phyloP scores from a whole-genome alignment of 2,113 vertebrate species.

The Tringa solitaria region DNA sequence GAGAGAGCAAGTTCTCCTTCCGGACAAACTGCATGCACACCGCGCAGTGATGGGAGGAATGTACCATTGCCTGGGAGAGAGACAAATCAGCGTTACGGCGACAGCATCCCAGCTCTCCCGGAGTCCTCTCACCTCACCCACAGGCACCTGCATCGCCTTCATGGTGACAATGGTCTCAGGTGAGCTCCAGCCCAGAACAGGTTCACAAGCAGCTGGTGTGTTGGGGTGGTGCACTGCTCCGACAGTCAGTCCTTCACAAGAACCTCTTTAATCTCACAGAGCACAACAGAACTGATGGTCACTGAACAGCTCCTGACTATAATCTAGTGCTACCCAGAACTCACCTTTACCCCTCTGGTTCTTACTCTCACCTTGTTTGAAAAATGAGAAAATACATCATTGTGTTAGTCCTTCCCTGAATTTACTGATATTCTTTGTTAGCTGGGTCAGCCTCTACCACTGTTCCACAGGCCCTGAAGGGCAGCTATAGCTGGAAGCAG shows the following conservation, averaged over 20 bases:
- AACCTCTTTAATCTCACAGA: neutral
- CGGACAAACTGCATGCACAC: slow-evolving; percentile 98
- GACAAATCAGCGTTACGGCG: neutral
- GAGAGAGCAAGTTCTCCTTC: slow-evolving; percentile 89
- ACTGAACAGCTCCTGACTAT: neutral
- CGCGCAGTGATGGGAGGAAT: slow-evolving; percentile 91
- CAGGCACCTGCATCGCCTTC: neutral
- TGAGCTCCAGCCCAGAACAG: neutral
- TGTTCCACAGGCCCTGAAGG: neutral
- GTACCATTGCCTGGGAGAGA: slow-evolving; percentile 73
- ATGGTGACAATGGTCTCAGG: neutral
- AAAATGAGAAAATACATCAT: neutral
- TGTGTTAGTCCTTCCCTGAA: neutral
- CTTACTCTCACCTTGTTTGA: neutral
- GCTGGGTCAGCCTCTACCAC: neutral
- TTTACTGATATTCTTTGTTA: neutral
- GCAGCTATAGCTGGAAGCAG: neutral
- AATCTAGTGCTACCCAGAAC: neutral
- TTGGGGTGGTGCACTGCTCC: neutral
- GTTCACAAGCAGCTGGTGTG: neutral
- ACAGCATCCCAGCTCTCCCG: neutral
- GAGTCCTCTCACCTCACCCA: neutral
- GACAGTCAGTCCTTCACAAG: neutral
- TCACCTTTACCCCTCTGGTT: neutral
- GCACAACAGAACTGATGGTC: neutral